Conservation (phyloP, 37 sponge, comb jelly and placozoan genomes). For the Ephydatia muelleri region DNA sequence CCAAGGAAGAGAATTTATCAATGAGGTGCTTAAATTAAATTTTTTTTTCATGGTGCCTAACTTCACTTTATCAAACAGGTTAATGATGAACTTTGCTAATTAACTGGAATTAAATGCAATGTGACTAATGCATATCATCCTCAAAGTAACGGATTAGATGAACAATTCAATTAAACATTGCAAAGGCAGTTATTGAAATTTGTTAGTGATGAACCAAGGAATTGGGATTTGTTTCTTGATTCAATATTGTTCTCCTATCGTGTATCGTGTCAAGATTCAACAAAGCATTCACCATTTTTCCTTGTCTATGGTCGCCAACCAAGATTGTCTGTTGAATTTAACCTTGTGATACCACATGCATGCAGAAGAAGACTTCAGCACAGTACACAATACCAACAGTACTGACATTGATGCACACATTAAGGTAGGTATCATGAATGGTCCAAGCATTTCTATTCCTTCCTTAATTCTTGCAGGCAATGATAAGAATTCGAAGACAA, state of each 20-base stretch:
- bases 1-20: slow-evolving; percentile 54
- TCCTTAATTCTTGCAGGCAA: not conserved
- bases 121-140: slow-evolving; percentile 46
- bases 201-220: not conserved
- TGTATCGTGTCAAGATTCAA: slow-evolving; percentile 30
- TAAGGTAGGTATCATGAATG: not conserved
- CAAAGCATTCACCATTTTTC: slow-evolving; percentile 22
- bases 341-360: not conserved
- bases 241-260: slow-evolving; percentile 18
- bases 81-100: slow-evolving; percentile 19
- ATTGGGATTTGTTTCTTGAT: slow-evolving; percentile 42
- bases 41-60: not conserved
- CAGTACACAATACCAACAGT: not conserved
- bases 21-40: slow-evolving; percentile 12
- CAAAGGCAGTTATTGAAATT: slow-evolving; percentile 16
- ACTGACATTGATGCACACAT: not conserved
- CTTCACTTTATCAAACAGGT: slow-evolving; percentile 4
- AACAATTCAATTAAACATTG: slow-evolving; percentile 49
- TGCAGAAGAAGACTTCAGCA: not conserved
- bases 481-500: not conserved
- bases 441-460: not conserved
- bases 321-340: slow-evolving; percentile 28
- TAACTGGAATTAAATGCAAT: slow-evolving; percentile 16
- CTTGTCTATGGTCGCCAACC: slow-evolving; percentile 37
- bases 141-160: slow-evolving; percentile 48